Conservation (phyloP, 2,113 vertebrate genomes). For the Chaetodon trifascialis region DNA sequence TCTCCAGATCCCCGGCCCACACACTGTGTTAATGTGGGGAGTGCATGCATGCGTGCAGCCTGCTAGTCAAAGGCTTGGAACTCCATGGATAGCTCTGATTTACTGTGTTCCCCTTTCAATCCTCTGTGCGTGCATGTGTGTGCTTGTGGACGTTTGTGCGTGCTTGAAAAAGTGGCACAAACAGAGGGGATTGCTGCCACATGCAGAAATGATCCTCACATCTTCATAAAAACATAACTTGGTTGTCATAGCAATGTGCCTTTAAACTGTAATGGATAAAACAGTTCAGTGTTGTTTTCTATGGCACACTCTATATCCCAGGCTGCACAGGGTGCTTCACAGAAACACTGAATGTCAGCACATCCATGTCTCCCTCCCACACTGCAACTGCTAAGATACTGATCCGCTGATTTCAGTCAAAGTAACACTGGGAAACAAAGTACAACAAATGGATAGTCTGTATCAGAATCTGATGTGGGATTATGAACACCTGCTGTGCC, state of each 20-base stretch:
- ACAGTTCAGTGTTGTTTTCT: slow-evolving; percentile 14
- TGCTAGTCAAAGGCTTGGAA: slow-evolving; percentile 17
- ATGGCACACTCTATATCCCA: slow-evolving; percentile 11
- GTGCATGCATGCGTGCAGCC: neutral
- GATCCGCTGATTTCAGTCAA: neutral
- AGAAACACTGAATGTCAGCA: neutral
- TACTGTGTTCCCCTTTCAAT: neutral
- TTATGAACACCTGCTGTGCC: neutral
- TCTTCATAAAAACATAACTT: slow-evolving; percentile 30
- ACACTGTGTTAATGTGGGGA: slow-evolving; percentile 25
- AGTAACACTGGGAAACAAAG: neutral
- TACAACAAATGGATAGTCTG: neutral
- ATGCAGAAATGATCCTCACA: slow-evolving; percentile 65
- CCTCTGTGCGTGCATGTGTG: slow-evolving; percentile 10
- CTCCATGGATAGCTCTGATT: neutral
- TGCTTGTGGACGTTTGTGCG: neutral
- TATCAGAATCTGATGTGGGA: neutral
- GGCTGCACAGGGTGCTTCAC: neutral
- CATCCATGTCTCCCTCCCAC: neutral
- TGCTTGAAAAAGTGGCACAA: slow-evolving; percentile 16
- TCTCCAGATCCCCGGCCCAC: slow-evolving; percentile 51
- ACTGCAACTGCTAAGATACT: neutral
- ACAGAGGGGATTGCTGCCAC: slow-evolving; percentile 82
- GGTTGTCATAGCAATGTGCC: slow-evolving; percentile 31
- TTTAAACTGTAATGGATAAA: slow-evolving; percentile 38